Evolutionary conservation across 2,113 vertebrate genomes (phyloP).

Genomic region (Corythornis vintsioides): DNA sequence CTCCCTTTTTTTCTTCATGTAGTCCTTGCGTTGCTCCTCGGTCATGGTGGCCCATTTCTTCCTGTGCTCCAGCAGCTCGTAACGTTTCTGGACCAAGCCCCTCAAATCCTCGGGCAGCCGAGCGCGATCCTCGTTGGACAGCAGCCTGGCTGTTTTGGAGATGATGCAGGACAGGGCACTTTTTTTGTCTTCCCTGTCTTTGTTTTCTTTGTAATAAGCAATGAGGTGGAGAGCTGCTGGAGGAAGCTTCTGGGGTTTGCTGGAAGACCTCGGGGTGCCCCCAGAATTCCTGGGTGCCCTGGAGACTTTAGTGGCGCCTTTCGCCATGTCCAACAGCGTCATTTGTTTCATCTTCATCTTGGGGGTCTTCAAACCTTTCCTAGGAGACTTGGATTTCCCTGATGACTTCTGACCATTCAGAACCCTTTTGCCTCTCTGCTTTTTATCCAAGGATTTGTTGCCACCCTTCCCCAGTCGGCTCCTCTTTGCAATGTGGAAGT

Average conservation of each 20-base stretch:
- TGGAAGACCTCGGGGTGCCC: constrained; percentile 76
- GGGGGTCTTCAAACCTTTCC: constrained; percentile 84
- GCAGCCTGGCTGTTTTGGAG: constrained; percentile 88
- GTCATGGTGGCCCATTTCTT: constrained; percentile 92
- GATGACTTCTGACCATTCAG: constrained; percentile 84
- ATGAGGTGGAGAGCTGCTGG: constrained; percentile 93
- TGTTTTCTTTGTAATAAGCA: constrained; percentile 94
- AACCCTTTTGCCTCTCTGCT: constrained; percentile 81
- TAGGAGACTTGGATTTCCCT: constrained; percentile 79
- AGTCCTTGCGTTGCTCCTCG: constrained; percentile 89
- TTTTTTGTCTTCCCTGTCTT: constrained; percentile 92
- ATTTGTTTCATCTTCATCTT: constrained; percentile 97
- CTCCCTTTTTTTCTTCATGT: constrained; percentile 87
- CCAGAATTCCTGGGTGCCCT: constrained; percentile 79
- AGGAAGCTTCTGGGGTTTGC: constrained; percentile 89
- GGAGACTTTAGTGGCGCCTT: constrained; percentile 81
- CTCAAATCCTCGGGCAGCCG: constrained; percentile 90
- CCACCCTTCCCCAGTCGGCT: constrained; percentile 64
- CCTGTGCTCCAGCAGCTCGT: constrained; percentile 90
- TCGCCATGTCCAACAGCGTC: constrained; percentile 92
- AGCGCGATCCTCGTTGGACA: constrained; percentile 88
- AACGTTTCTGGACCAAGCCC: constrained; percentile 89
- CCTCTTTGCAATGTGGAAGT: constrained; percentile 78
- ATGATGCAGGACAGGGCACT: constrained; percentile 88
- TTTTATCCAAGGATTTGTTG: constrained; percentile 76